Evolutionary conservation across 2,888 invertebrate genomes (phyloP).

Genomic region (Ornithoptera priamus): DNA sequence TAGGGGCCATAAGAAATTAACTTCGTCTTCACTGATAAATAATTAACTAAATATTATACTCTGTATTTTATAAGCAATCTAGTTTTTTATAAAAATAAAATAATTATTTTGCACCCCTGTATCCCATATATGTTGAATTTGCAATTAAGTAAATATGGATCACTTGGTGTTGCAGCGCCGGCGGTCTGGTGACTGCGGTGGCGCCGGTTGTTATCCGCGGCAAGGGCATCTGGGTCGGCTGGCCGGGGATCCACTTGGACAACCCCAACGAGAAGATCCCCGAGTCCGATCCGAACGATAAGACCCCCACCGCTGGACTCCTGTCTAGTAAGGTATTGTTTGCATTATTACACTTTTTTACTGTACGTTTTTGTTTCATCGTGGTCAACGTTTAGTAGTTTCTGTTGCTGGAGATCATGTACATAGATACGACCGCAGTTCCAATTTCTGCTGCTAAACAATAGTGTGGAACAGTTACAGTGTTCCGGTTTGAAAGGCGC

Average conservation of each 20-base stretch:
- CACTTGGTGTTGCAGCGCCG: conserved; percentile 82
- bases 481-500: no score
- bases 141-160: background rate
- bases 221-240: conserved; percentile 93
- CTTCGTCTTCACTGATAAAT: no score
- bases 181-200: conserved; percentile 93
- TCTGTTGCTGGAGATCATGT: no score
- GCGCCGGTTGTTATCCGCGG: conserved; percentile 93
- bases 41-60: background rate
- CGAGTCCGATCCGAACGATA: conserved; percentile 91
- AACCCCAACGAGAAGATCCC: conserved; percentile 89
- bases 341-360: background rate
- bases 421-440: no score
- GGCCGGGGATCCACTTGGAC: conserved; percentile 92
- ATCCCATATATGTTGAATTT: background rate
- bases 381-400: background rate
- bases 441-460: no score
- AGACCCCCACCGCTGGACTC: conserved; percentile 92
- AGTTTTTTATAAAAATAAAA: background rate
- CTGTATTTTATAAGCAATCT: background rate
- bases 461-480: no score
- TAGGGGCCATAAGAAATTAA: no score
- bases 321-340: conserved; percentile 86
- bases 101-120: background rate
- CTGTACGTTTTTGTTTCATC: background rate